Evolutionary conservation across 2,113 vertebrate genomes (phyloP).

Genomic region (Syngnathus floridae): DNA sequence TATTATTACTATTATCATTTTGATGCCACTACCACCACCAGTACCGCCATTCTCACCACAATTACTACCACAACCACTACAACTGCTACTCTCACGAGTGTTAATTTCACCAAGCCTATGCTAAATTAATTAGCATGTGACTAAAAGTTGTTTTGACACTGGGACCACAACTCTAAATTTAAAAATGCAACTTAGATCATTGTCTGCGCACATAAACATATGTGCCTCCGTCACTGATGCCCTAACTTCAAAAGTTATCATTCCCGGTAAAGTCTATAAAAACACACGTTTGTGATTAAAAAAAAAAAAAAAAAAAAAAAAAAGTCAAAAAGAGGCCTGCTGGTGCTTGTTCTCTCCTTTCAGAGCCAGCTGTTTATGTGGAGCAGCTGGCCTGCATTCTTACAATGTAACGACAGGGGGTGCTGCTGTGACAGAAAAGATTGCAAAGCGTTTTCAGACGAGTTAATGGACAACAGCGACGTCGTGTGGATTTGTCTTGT

Average conservation of each 20-base stretch:
- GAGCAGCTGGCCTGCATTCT: slow-evolving; percentile 38
- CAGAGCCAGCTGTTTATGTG: slow-evolving; percentile 58
- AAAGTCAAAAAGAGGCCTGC: slow-evolving; percentile 34
- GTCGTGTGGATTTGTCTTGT: slow-evolving; percentile 42
- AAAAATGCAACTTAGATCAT: neutral
- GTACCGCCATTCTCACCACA: too few relatives aligned
- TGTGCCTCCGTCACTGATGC: neutral
- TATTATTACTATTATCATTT: too few relatives aligned
- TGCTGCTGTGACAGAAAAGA: slow-evolving; percentile 9
- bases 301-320: slow-evolving; percentile 11
- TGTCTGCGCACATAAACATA: slow-evolving; percentile 23
- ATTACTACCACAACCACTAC: neutral
- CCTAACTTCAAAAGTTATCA: neutral
- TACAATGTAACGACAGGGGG: slow-evolving; percentile 24
- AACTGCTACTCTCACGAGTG: too few relatives aligned
- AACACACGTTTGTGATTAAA: slow-evolving; percentile 15
- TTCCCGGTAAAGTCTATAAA: slow-evolving; percentile 16
- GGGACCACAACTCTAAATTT: neutral
- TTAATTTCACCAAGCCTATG: neutral
- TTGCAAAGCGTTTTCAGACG: fast-evolving
- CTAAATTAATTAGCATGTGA: neutral
- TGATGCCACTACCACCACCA: neutral
- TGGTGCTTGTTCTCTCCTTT: slow-evolving; percentile 51
- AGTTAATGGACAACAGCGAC: slow-evolving; percentile 41
- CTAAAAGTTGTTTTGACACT: neutral